Evolutionary conservation across 2,113 vertebrate species (phyloP).

Genomic region (Jaculus jaculus): DNA sequence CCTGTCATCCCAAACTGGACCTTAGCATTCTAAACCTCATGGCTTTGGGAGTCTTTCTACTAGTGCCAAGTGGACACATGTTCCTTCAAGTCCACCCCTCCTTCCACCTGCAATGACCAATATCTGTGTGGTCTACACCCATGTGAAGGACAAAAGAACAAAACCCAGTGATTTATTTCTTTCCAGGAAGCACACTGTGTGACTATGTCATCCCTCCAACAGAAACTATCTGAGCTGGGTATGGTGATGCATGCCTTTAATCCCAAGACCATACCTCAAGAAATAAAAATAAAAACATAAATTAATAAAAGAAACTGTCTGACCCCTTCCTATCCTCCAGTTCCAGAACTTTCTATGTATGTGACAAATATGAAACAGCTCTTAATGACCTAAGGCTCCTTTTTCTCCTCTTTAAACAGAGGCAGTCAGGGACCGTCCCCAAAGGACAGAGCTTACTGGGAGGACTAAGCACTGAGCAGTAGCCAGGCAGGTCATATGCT

Average conservation of each 20-base stretch:
- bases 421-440: neutral
- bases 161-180: neutral
- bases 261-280: too few relatives aligned
- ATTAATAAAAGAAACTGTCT: neutral
- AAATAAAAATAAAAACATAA: too few relatives aligned
- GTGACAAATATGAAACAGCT: neutral
- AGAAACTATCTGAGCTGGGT: neutral
- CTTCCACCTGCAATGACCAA: fast-evolving
- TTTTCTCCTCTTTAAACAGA: neutral
- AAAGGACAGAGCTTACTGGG: neutral
- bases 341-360: neutral
- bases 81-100: neutral
- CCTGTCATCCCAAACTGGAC: fast-evolving
- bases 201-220: neutral
- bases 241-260: too few relatives aligned
- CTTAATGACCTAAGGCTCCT: neutral
- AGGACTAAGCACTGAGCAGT: neutral
- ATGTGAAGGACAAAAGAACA: neutral
- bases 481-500: neutral
- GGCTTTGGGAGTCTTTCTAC: neutral
- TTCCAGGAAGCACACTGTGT: neutral
- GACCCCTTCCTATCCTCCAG: neutral
- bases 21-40: too few relatives aligned
- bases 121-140: neutral
- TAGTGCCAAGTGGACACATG: fast-evolving